Conservation (phyloP, 1,140 invertebrate species). For the Pectinophora gossypiella region DNA sequence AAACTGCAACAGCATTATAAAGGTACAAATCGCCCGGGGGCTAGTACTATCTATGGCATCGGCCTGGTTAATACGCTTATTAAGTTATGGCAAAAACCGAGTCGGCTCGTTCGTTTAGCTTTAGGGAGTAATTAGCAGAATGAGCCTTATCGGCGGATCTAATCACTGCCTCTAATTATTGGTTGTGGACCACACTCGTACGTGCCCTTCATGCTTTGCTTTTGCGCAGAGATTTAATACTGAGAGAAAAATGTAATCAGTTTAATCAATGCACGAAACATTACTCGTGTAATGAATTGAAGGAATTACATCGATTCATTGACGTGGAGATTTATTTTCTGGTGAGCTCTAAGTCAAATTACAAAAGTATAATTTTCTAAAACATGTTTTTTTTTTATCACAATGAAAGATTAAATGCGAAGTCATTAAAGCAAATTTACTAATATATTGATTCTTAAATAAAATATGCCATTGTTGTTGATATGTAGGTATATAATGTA, state of each 20-base stretch:
- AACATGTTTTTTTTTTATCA: too few relatives aligned
- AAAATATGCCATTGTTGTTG: too few relatives aligned
- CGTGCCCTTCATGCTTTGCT: constrained; percentile 17
- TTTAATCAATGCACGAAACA: neutral
- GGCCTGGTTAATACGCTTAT: constrained; percentile 67
- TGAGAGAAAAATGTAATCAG: neutral
- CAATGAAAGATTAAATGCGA: too few relatives aligned
- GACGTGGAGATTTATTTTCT: too few relatives aligned
- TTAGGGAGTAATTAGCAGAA: constrained; percentile 73
- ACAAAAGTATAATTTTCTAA: too few relatives aligned
- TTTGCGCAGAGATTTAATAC: too few relatives aligned
- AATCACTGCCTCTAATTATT: constrained; percentile 66
- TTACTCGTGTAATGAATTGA: too few relatives aligned
- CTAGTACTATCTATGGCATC: constrained; percentile 57
- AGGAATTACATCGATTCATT: too few relatives aligned
- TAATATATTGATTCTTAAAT: too few relatives aligned
- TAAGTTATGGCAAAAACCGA: constrained; percentile 68
- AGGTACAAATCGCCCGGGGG: constrained; percentile 50
- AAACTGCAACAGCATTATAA: constrained; percentile 40
- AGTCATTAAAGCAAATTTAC: too few relatives aligned
- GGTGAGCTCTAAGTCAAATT: too few relatives aligned
- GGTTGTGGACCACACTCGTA: constrained; percentile 27
- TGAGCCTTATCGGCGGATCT: constrained; percentile 63
- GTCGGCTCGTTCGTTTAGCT: constrained; percentile 54
- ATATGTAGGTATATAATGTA: too few relatives aligned